phyloP scores from a whole-genome alignment of 2,797 vertebrate genomes.

The Anolis apletophallus region DNA sequence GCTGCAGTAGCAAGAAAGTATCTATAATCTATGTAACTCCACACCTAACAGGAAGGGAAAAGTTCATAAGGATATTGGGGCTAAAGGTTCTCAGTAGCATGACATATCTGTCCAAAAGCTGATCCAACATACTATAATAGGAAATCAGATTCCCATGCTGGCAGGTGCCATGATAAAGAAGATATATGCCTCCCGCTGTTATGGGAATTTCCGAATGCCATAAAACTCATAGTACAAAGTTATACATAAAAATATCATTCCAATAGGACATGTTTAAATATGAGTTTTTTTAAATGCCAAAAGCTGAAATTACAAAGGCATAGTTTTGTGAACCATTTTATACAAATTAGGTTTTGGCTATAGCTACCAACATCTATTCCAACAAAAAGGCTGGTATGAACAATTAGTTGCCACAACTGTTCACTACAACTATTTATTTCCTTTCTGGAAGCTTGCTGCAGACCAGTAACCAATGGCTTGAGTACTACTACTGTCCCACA shows the following conservation, averaged over 20 bases:
- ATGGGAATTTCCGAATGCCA: background rate
- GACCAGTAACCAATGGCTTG: too few species aligned
- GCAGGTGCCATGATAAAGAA: conserved; percentile 17
- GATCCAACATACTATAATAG: conserved; percentile 8
- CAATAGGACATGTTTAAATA: background rate
- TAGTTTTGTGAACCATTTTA: too few species aligned
- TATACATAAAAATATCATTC: background rate
- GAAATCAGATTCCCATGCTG: background rate
- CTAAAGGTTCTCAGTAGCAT: conserved; percentile 30
- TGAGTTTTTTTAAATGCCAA: background rate
- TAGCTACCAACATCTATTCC: background rate
- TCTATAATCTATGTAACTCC: conserved; percentile 69
- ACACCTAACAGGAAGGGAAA: conserved; percentile 45
- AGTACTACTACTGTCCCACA: too few species aligned
- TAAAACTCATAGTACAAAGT: conserved; percentile 49
- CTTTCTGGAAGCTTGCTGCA: too few species aligned
- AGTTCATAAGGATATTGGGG: conserved; percentile 34
- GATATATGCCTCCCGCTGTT: background rate
- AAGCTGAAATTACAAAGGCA: too few species aligned
- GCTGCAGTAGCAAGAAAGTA: conserved; percentile 57
- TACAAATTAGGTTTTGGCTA: background rate
- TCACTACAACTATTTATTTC: too few species aligned
- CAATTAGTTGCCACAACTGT: too few species aligned
- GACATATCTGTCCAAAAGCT: background rate
- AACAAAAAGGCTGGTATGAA: background rate